Base-by-base conservation (phyloP, 2,888 invertebrate genomes). In the Heliconius ismenius region DNA sequence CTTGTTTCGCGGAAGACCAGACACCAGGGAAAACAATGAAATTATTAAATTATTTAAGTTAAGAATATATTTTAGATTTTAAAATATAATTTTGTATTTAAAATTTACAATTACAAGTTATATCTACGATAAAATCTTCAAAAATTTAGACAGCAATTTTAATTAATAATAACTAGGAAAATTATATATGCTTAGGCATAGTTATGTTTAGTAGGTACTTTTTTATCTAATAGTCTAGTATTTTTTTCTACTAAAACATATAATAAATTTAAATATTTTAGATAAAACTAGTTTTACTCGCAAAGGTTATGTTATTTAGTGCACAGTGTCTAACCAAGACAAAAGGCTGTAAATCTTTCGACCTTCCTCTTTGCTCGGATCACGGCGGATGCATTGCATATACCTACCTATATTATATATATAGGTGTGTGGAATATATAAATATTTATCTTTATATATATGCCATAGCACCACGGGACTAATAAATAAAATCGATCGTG, bases 331-430 rank as follows among this genome's bases (percentile, higher is more conserved):
- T 67, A 77, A 76, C 75, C 76, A 83, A 83, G 81, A 89, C 89
- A 90, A 91, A 91, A 89, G 90, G 88, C 81, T 83, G 88, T 89
- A 88, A 88, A 89, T 90, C 86, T 86, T 75, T 78, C 85, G 90
- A 87, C 91, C 91, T 91, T 90, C 90, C 86, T 86, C 87, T 86
- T 84, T 83, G 83, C 79, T 82, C 82, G 81, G 84, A 85, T 86
- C 83, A 82, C 82, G 81, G 81, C 84, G 84, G 83, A 84, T 86
- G 85, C 85, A 83, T 83, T 84, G n/a, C 81, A 24, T 54, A 62
- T 62, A 62, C 26, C 62, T 62, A 62, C 26, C 24, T 24, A 36
- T 36, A 36, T 9, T 36, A 58, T 21, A 58, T 58, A 58, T 32
- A 21, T 58, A 18, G 18, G 36, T 36, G 11, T 36, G 2, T 36